Evolutionary conservation across 2,797 vertebrate genomes (phyloP).

Genomic region (Sebastes trivittatus): DNA sequence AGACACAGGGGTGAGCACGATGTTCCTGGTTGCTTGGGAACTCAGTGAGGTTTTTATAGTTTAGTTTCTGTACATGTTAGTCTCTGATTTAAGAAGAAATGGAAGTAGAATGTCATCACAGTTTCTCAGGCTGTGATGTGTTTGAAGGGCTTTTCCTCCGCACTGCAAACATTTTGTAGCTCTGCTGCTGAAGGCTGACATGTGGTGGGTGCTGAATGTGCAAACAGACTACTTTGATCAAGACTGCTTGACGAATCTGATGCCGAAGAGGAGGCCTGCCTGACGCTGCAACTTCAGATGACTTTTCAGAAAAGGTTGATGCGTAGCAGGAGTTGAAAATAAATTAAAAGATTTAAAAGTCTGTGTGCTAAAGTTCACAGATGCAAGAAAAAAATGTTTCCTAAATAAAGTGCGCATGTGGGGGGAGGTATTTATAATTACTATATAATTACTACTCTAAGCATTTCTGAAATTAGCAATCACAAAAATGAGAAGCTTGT

Average conservation of each 20-base stretch:
- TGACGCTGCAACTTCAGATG: background rate
- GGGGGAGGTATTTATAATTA: background rate
- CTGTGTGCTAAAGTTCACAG: background rate
- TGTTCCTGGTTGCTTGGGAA: slow-evolving; percentile 21
- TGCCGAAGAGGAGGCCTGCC: background rate
- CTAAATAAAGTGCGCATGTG: background rate
- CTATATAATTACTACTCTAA: background rate
- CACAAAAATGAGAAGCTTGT: background rate
- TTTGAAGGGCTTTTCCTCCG: slow-evolving; percentile 14
- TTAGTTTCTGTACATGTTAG: background rate
- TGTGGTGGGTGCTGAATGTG: slow-evolving; percentile 3
- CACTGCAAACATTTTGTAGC: slow-evolving; percentile 25
- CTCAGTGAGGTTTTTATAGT: background rate
- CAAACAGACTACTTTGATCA: slow-evolving; percentile 39
- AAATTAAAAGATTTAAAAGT: background rate
- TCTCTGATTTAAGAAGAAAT: slow-evolving; percentile 12
- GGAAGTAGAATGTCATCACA: slow-evolving; percentile 1
- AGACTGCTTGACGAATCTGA: slow-evolving; percentile 25
- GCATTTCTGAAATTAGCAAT: background rate
- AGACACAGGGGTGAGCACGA: background rate
- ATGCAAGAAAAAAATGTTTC: background rate
- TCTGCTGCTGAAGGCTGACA: background rate
- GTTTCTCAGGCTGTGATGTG: background rate
- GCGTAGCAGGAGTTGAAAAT: background rate
- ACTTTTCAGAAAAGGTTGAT: slow-evolving; percentile 3